Percentiles rank a stretch among this genome's conserved stretches.
These are phyloP conservation scores for Epinephelus awoara DNA, from an alignment of 2,797 vertebrate genomes.

Conservation along the genomic window DNA sequence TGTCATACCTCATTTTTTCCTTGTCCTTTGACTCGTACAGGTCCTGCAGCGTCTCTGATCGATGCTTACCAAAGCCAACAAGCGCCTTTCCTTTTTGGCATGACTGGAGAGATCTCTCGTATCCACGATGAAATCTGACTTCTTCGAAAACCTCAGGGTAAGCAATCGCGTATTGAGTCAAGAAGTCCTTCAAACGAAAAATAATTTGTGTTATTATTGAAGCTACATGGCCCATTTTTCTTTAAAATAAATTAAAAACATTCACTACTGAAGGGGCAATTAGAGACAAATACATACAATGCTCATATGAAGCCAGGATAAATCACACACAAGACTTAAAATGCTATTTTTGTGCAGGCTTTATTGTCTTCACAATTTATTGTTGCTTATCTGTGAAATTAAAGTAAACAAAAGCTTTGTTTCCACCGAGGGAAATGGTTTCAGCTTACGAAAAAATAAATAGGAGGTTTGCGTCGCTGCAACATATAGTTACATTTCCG, in stretches of 20 bases:
- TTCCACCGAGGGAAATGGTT: too few species aligned
- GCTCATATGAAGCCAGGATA: too few species aligned
- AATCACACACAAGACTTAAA: too few species aligned
- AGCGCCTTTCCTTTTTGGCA: neutral
- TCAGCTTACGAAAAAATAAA: too few species aligned
- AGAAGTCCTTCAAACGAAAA: neutral
- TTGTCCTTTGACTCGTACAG: neutral
- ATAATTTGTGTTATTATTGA: neutral
- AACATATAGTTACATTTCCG: too few species aligned
- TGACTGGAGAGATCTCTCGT: neutral
- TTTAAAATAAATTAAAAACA: neutral
- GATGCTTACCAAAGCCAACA: neutral
- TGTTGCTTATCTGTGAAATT: too few species aligned
- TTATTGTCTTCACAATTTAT: too few species aligned
- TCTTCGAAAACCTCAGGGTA: neutral
- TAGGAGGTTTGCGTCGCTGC: too few species aligned
- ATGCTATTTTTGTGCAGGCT: too few species aligned
- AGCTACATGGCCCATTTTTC: neutral
- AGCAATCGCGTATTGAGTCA: neutral
- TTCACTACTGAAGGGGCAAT: neutral
- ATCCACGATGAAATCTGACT: neutral
- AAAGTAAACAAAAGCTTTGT: too few species aligned
- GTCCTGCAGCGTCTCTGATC: neutral
- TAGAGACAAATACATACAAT: too few species aligned
- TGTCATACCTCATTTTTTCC: neutral